These are phyloP conservation scores for Aurelia coerulea DNA, from an alignment of 30 jellyfish, hydroid and myxozoan genomes.

Conservation along the genomic window DNA sequence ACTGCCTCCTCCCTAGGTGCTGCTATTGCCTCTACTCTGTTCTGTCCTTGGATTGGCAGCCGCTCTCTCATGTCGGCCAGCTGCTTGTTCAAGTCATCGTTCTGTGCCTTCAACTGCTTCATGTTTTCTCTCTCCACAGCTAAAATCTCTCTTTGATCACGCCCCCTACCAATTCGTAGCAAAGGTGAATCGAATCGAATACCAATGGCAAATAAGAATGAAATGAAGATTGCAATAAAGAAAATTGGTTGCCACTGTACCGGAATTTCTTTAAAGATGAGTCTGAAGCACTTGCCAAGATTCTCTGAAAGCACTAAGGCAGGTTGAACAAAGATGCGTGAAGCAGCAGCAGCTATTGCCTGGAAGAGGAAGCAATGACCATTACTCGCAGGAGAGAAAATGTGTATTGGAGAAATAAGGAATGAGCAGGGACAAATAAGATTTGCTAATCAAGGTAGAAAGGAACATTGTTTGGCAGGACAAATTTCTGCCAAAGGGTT, in stretches of 20 bases:
- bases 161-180: constrained; percentile 49
- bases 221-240: constrained; percentile 36
- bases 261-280: constrained; percentile 75
- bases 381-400: too few species aligned
- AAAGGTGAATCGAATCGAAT: constrained; percentile 70
- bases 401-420: too few species aligned
- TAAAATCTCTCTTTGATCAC: not conserved
- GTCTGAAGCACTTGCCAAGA: constrained; percentile 68
- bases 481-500: too few species aligned
- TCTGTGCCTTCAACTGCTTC: not conserved
- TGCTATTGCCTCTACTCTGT: too few species aligned
- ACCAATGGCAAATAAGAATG: constrained; percentile 43
- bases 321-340: constrained; percentile 73
- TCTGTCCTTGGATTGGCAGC: not conserved
- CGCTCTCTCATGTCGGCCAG: not conserved
- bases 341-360: constrained; percentile 78
- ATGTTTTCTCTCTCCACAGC: constrained; percentile 2
- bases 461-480: too few species aligned
- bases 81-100: constrained; percentile 1
- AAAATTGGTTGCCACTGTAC: constrained; percentile 82
- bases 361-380: not conserved
- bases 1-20: too few species aligned
- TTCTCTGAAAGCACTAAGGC: constrained; percentile 41
- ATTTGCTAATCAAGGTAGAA: too few species aligned
- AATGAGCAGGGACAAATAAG: too few species aligned